These are phyloP conservation scores for Eumerus sabulonum DNA, from an alignment of 2,888 invertebrate genomes.

Conservation along the genomic window DNA sequence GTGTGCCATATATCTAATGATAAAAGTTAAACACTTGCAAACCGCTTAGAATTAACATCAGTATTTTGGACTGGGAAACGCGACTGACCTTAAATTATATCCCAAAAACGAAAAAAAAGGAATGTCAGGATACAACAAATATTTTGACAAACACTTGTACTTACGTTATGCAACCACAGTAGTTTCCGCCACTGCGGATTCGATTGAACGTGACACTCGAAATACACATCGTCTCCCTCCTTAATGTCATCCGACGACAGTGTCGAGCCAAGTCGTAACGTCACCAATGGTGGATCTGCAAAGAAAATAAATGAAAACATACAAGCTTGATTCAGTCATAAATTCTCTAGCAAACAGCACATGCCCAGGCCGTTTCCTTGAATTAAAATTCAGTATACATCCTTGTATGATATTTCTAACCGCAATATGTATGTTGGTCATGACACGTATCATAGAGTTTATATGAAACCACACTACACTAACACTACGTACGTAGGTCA, in stretches of 20 bases:
- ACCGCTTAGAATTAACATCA: too few relatives aligned
- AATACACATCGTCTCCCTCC: constrained; percentile 95
- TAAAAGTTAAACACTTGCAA: too few relatives aligned
- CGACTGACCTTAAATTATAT: too few relatives aligned
- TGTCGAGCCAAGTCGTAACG: constrained; percentile 89
- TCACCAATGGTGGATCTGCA: constrained; percentile 92
- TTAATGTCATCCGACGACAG: constrained; percentile 93
- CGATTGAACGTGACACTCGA: constrained; percentile 94
- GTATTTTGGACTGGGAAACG: too few relatives aligned
- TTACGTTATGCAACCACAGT: constrained; percentile 91
- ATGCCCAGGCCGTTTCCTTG: neutral
- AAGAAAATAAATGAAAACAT: constrained; percentile 72
- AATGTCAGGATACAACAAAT: constrained; percentile 16
- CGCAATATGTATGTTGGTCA: too few relatives aligned
- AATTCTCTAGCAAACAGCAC: constrained; percentile 6
- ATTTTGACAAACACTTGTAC: constrained; percentile 8
- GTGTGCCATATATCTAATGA: too few relatives aligned
- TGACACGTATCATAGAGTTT: too few relatives aligned
- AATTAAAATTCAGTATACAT: neutral
- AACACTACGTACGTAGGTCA: too few relatives aligned
- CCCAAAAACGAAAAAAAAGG: neutral
- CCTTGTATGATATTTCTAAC: too few relatives aligned
- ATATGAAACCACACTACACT: too few relatives aligned
- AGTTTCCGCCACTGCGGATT: constrained; percentile 92
- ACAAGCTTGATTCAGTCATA: constrained; percentile 42